Evolutionary conservation across 1,140 invertebrate species (phyloP), one percentile per base, ranked within the genome.

Genomic region (Anadara kagoshimensis): DNA sequence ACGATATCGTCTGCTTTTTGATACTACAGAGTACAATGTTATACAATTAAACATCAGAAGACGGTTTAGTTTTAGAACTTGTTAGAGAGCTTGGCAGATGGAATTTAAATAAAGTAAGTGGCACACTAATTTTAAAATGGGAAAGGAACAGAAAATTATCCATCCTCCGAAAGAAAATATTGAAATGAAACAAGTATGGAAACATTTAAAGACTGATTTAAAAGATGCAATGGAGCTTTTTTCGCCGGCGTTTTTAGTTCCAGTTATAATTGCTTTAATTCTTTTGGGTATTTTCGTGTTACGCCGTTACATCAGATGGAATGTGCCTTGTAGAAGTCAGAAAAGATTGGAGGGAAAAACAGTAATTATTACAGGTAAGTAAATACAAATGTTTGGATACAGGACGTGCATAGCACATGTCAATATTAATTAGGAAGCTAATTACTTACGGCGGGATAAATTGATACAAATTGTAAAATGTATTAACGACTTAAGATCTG

Each of bases 311-410:
- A 62, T 71, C 14, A 29, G 69, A 24, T 71, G 69, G 69, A 71
- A 49, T 16, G 69, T 64, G 7, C 45, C 36, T 22, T 71, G 69
- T 64, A 18, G 41, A n/a, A 71, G 69, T 45, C 54, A 62, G 45
- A 62, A 63, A 29, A n/a, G 22, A 11, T 22, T 71, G n/a, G 62
- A 71, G 8, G 69, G 69, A n/a, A 71, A 71, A 71, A 71, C 69
- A 3, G 69, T 71, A 45, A 20, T 71, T 1, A 64, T 71, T 5
- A 71, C 69, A 47, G 69, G 69, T 71, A 44, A 45, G 69, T 67
- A 3, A 57, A 29, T 65, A 11, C 29, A 53, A 16, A 1, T 41
- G 22, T 58, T 24, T 22, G 56, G 5, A 5, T 16, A 16, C n/a
- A 5, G 12, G n/a, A 16, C 3, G 12, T 3, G 16, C 16, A 29